Evolutionary conservation across 2,888 invertebrate genomes (phyloP), one percentile per base, ranked within the genome.

Genomic region (Platycnemis pennipes): DNA sequence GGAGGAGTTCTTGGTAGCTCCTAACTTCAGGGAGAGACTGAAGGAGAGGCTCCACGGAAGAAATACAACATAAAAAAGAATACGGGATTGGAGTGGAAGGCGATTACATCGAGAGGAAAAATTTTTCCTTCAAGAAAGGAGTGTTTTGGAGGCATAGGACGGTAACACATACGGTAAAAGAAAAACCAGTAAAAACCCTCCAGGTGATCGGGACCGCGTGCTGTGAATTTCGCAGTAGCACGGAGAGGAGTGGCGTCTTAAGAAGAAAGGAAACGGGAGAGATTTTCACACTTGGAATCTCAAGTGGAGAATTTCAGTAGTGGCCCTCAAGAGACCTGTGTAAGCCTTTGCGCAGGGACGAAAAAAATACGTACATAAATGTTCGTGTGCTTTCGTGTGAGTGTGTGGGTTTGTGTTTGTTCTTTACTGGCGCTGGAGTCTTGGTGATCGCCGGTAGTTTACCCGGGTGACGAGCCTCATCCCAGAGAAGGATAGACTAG

Each of bases 201-300:
- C 77, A n/a, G 19, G 37, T 77, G 77, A 77, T 77, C 37, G 77
- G 7, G 77, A 37, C n/a, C 37, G 31, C 77, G 77, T 77, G 77
- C 77, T 37, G 77, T 77, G 77, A 77, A 77, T 77, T 77, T 77
- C 16, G 77, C 37, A 8, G 77, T 1, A 37, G 37, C 37, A 11
- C 37, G 0, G 11, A n/a, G 8, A 53, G 63, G 63, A 53, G n/a
- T 19, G 63, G 63, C 19, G 63, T 63, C 63, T 63, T 63, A n/a
- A 63, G 13, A 77, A 77, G 69, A 77, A 63, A 49, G 49, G 19
- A 19, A 49, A 49, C 49, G 37, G 77, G 37, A 77, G 77, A 77
- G 77, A 37, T 77, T 77, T 77, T 77, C 77, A 77, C 77, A 77
- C 77, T 77, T 77, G 37, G 77, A 77, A 77, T 77, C 77, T 77